phyloP scores from a whole-genome alignment of 2,888 invertebrate genomes.

The Plebejus argus region DNA sequence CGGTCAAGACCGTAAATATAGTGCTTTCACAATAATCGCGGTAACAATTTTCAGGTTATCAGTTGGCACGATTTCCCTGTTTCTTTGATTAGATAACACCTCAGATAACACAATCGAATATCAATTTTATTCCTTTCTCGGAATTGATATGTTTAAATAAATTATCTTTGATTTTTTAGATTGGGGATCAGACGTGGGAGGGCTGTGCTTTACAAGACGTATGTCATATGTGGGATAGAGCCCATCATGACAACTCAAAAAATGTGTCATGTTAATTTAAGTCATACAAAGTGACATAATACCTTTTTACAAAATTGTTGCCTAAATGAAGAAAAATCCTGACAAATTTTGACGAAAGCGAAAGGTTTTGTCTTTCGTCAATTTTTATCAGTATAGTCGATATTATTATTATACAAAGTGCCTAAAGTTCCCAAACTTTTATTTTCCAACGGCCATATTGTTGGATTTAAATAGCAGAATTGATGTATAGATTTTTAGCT shows the following conservation, averaged over 20 bases:
- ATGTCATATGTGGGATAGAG: neutral
- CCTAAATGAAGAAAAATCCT: too few species aligned
- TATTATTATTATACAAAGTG: too few species aligned
- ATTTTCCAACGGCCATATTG: too few species aligned
- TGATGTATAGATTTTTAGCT: neutral
- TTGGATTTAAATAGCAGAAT: too few species aligned
- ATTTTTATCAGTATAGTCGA: too few species aligned
- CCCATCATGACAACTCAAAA: too few species aligned
- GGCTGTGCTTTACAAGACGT: neutral
- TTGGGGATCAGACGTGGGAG: neutral
- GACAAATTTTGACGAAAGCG: too few species aligned
- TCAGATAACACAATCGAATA: slow-evolving; percentile 36
- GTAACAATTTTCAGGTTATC: slow-evolving; percentile 52
- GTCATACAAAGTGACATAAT: too few species aligned
- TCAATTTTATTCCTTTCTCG: slow-evolving; percentile 30
- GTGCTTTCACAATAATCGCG: slow-evolving; percentile 49
- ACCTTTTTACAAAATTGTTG: too few species aligned
- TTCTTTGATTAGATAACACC: slow-evolving; percentile 40
- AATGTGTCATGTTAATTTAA: too few species aligned
- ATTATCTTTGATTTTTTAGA: slow-evolving; percentile 25
- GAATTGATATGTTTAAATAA: slow-evolving; percentile 13
- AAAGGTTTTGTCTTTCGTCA: too few species aligned
- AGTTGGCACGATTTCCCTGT: slow-evolving; percentile 47
- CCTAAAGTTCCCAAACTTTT: too few species aligned
- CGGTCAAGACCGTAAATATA: slow-evolving; percentile 32